These are phyloP conservation scores for Phymastichus coffea DNA, from an alignment of 1,140 invertebrate species.

Conservation along the genomic window DNA sequence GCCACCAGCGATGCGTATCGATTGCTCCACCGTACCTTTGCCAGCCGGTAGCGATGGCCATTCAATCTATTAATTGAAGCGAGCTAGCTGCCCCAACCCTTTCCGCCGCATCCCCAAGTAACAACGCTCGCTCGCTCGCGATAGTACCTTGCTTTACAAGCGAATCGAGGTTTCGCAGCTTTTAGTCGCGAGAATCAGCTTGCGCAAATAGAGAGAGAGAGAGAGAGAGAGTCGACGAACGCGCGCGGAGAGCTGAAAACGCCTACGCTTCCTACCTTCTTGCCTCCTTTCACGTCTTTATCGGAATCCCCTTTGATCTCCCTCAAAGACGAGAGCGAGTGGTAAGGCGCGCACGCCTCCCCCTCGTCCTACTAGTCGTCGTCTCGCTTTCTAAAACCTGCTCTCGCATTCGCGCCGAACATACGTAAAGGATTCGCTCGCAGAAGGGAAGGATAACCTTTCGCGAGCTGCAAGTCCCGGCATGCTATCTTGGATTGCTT, in stretches of 20 bases:
- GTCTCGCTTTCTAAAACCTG: too few species aligned
- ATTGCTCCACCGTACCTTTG: too few species aligned
- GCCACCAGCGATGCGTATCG: too few species aligned
- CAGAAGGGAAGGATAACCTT: not conserved
- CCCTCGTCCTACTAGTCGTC: too few species aligned
- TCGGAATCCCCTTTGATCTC: slow-evolving; percentile 25
- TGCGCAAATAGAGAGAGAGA: not conserved
- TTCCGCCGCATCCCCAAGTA: not conserved
- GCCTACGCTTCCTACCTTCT: too few species aligned
- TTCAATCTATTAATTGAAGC: slow-evolving; percentile 33
- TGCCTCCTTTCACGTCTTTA: slow-evolving; percentile 8
- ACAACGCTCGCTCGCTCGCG: not conserved
- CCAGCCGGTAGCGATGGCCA: slow-evolving; percentile 21
- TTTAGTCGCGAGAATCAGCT: not conserved
- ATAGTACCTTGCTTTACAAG: slow-evolving; percentile 16
- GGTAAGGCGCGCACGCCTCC: not conserved
- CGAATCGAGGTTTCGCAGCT: not conserved
- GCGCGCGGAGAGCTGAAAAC: not conserved
- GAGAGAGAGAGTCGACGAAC: not conserved
- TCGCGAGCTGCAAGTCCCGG: too few species aligned
- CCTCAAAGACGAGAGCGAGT: slow-evolving; percentile 21
- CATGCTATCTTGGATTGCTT: slow-evolving; percentile 3
- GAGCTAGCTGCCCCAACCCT: not conserved
- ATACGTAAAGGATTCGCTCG: not conserved
- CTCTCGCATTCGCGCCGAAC: not conserved